Evolutionary conservation across 1,140 invertebrate genomes (phyloP), one percentile per base, ranked within the genome.

Genomic region (Drosophila kanapiae): DNA sequence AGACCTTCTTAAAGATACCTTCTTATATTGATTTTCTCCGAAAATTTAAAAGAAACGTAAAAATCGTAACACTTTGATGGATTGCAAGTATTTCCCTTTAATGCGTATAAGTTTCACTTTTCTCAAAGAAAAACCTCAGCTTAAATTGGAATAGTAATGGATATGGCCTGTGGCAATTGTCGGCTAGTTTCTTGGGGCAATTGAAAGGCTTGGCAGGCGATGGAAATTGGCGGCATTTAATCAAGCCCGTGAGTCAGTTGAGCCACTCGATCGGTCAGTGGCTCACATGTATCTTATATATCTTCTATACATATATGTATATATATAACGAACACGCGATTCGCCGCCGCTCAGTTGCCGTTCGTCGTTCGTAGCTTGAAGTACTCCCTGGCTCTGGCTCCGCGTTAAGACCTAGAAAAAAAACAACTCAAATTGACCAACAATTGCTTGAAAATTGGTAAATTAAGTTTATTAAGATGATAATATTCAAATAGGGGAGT

Each of bases 371-470:
- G 33, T 51, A 29, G 75, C 35, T 70, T 37, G 8, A 78, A 78
- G 57, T 56, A 70, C 38, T 38, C 18, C 16, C 16, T 5, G 8
- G 3, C 48, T 51, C 51, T 27, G 40, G 43, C 56, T 78, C 13
- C 33, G 58, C 40, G 38, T 40, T 13, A 43, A 75, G 40, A 43
- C 7, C 37, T 64, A 31, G 18, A 51, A 64, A 35, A 14, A n/a
- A 45, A 10, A 31, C 42, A 78, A 42, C 35, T 37, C 4, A 49
- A 78, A 59, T 71, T 78, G 40, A 71, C 10, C 29, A 49, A 51
- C 54, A 78, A 78, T 78, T 78, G 75, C 59, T n/a, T 31, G 68
- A 53, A 57, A 78, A 78, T 63, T 78, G 65, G 76, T 78, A 78
- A 78, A 71, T 78, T 70, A 48, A 33, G 23, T 23, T 40, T 31